Evolutionary conservation across 2,797 vertebrate species (phyloP), one percentile per base, ranked within the genome.

Genomic region (Octomys mimax): DNA sequence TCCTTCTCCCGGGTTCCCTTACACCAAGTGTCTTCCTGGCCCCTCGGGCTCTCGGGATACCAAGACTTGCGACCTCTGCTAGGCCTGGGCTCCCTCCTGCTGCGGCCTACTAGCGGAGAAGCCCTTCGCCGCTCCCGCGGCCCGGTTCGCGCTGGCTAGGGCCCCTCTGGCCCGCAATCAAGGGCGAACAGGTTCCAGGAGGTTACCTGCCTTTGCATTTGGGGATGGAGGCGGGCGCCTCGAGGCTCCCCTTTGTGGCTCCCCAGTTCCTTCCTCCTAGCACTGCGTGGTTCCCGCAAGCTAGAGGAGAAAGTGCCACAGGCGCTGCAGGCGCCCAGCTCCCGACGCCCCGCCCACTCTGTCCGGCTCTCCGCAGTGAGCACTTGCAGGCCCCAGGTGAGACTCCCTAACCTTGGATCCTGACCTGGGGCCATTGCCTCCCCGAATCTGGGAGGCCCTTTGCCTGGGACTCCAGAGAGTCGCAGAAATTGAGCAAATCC

Each of bases 381-480:
- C 21, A 26, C 87, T 79, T 52, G 87, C 94, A 28, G 66, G 75
- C 95, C 80, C 75, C 96, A 96, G 95, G 95, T 96, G 96, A 96
- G 95, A 88, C 46, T n/a, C 54, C 71, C 54, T 31, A 52, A 49
- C 16, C 9, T 70, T 61, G 10, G 91, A 88, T 73, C 61, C 78
- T 11, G 85, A 64, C 28, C 71, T 21, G 68, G 31, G 73, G 78
- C 22, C 54, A 0, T 57, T 75, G 75, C 88, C 86, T 95, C 83
- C 86, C 83, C 77, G 83, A 92, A 92, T 95, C 33, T 1, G 12
- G 62, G 70, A 0, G 16, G 42, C 73, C 79, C 70, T 94, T 93
- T 78, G 73, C 83, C 59, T 54, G 6, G 61, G 75, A 46, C 61
- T 80, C 88, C 70, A 79, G 16, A 68, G 85, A 91, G 94, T 71